Percentiles rank a stretch among this genome's conserved stretches.
Evolutionary conservation across 2,113 vertebrate genomes (phyloP).

Genomic region (Entomyzon cyanotis): DNA sequence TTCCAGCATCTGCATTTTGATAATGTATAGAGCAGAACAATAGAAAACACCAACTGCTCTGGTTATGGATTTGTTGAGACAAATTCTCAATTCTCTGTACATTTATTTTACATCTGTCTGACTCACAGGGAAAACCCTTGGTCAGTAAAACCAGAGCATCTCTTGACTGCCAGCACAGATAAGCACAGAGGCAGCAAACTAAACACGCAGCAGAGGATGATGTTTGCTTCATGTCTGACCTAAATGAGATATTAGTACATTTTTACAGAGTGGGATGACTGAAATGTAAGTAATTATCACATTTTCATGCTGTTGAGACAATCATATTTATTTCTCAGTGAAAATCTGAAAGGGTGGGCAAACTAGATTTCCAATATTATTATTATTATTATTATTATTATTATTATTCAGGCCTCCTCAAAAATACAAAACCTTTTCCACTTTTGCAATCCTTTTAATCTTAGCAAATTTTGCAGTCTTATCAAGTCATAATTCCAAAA

Average conservation of each 20-base stretch:
- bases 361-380: background rate
- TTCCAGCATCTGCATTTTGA: constrained; percentile 48
- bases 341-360: background rate
- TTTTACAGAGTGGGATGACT: background rate
- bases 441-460: background rate
- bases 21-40: background rate
- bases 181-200: background rate
- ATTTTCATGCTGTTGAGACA: background rate
- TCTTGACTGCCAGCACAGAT: background rate
- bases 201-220: background rate
- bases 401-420: rapidly evolving
- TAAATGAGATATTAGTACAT: background rate
- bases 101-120: background rate
- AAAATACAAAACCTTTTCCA: background rate
- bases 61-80: background rate
- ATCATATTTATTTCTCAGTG: background rate
- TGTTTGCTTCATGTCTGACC: background rate
- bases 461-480: background rate
- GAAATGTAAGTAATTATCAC: background rate
- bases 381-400: too few relatives aligned
- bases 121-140: background rate
- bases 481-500: background rate
- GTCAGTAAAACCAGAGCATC: background rate
- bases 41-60: background rate
- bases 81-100: background rate